Percentiles rank a stretch among this genome's conserved stretches.
phyloP scores from a whole-genome alignment of 2,113 vertebrate species.

The Neofelis nebulosa region DNA sequence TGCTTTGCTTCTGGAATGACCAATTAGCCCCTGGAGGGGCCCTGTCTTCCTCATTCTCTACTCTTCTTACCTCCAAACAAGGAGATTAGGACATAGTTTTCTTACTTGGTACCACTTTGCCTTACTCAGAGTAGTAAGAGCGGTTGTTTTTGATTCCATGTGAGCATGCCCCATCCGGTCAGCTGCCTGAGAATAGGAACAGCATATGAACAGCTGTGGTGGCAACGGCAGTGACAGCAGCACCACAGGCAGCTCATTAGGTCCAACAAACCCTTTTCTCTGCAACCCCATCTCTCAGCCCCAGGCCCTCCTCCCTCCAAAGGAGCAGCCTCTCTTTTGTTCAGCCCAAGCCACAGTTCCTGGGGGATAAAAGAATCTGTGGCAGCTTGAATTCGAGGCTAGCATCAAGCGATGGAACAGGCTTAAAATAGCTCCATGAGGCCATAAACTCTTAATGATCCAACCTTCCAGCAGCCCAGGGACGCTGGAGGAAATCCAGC shows the following conservation, averaged over 20 bases:
- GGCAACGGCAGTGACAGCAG: background rate
- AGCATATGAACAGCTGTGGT: background rate
- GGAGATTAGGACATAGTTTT: background rate
- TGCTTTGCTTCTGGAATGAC: background rate
- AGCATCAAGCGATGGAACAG: constrained; percentile 81
- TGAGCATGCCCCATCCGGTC: background rate
- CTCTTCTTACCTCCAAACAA: background rate
- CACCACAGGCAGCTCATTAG: background rate
- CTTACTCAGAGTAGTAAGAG: background rate
- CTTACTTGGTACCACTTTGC: background rate
- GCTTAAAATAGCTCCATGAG: constrained; percentile 81
- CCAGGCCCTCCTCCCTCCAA: background rate
- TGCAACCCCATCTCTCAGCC: background rate
- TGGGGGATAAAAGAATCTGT: constrained; percentile 79
- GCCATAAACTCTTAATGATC: constrained; percentile 84
- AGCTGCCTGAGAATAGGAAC: background rate
- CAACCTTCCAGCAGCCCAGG: constrained; percentile 79
- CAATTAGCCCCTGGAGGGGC: background rate
- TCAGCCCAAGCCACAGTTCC: constrained; percentile 68
- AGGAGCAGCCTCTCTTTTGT: constrained; percentile 75
- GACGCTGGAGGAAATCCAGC: constrained; percentile 81
- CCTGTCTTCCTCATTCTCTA: background rate
- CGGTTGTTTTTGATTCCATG: background rate
- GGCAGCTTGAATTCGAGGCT: constrained; percentile 73
- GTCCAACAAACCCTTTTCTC: background rate